A percentile compares a stretch with the other conserved stretches of the same genome.
phyloP scores from a whole-genome alignment of 2,888 invertebrate species.

The Pammene aurita region DNA sequence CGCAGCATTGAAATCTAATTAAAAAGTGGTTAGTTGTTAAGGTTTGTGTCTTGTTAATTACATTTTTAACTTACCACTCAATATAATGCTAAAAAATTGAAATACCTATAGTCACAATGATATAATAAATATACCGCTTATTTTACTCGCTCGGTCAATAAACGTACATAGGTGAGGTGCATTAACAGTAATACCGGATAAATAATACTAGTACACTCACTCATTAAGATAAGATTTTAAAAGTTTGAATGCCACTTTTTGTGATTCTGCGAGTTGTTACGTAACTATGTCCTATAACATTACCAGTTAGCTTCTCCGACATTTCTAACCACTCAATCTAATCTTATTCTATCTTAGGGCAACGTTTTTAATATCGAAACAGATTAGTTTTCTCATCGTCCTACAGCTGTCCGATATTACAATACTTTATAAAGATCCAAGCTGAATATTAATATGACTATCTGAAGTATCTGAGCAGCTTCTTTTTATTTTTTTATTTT shows the following conservation, averaged over 20 bases:
- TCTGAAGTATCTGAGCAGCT: neutral
- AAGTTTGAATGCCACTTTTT: neutral
- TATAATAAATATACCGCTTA: too few species aligned
- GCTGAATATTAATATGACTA: neutral
- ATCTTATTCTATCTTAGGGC: conserved; percentile 10
- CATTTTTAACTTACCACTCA: too few species aligned
- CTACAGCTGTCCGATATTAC: neutral
- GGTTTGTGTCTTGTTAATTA: too few species aligned
- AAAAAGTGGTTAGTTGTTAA: too few species aligned
- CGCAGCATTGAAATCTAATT: too few species aligned
- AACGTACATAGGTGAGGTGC: too few species aligned
- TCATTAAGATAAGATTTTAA: too few species aligned
- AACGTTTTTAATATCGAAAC: neutral
- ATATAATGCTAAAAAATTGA: too few species aligned
- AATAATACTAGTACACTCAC: too few species aligned
- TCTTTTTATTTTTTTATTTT: too few species aligned
- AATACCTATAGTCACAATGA: too few species aligned
- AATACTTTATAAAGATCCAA: neutral
- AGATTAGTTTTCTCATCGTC: neutral
- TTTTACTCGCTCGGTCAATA: neutral
- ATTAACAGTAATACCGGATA: neutral
- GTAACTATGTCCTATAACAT: neutral
- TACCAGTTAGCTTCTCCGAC: neutral
- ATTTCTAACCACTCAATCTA: neutral
- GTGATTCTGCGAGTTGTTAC: neutral